Percentiles rank a stretch among this genome's conserved stretches.
Evolutionary conservation across 2,113 vertebrate species (phyloP).

Genomic region (Proteles cristata): DNA sequence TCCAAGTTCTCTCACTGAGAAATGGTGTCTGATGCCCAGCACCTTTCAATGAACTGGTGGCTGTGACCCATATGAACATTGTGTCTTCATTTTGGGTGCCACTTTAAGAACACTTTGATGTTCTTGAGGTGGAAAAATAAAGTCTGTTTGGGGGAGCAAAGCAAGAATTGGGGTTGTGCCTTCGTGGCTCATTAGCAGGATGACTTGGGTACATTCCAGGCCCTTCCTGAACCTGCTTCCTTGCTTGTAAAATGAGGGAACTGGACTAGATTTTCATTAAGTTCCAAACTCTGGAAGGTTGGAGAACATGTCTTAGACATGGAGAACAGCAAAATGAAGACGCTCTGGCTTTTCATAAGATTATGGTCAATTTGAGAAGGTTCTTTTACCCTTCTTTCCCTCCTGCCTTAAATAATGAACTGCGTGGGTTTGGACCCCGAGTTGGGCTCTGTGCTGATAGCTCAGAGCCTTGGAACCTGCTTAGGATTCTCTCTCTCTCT

Average conservation of each 20-base stretch:
- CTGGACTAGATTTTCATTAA: background rate
- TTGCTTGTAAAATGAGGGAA: background rate
- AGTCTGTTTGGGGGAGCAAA: background rate
- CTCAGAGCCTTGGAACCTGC: too few relatives aligned
- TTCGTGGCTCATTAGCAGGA: background rate
- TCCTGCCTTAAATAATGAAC: background rate
- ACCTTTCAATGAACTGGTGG: background rate
- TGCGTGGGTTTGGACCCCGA: too few relatives aligned
- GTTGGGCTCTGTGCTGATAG: too few relatives aligned
- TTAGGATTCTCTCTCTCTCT: too few relatives aligned
- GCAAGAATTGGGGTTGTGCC: background rate
- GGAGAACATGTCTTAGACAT: background rate
- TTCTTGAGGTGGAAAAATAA: background rate
- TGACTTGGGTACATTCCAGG: background rate
- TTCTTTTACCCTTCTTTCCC: background rate
- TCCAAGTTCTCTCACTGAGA: background rate
- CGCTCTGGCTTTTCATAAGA: background rate
- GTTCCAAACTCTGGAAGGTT: background rate
- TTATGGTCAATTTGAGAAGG: background rate
- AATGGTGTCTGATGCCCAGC: background rate
- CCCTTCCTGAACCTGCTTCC: background rate
- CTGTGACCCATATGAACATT: fast-evolving
- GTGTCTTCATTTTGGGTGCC: background rate
- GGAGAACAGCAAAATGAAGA: background rate
- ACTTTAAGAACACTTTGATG: background rate